These are phyloP conservation scores for Pelodiscus sinensis DNA, from an alignment of 2,113 vertebrate genomes.

Conservation along the genomic window DNA sequence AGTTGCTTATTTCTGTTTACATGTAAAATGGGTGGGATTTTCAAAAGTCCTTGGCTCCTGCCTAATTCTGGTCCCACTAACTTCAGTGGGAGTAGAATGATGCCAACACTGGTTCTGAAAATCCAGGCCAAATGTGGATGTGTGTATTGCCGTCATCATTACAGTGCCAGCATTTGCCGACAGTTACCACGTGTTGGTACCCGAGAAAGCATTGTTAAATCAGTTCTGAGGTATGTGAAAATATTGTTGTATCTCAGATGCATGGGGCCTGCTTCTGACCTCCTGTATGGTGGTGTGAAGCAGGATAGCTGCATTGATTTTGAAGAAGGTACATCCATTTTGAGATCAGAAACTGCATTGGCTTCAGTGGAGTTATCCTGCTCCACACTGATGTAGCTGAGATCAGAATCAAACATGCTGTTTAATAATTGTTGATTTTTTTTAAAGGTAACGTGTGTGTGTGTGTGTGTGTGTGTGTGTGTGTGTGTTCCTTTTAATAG, in stretches of 20 bases:
- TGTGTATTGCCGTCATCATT: accelerated
- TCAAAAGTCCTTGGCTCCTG: neutral
- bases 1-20: neutral
- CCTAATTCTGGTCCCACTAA: neutral
- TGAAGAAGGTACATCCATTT: neutral
- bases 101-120: accelerated
- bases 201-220: neutral
- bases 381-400: neutral
- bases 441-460: neutral
- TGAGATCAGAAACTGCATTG: neutral
- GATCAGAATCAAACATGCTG: neutral
- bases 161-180: neutral
- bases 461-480: neutral
- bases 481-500: neutral
- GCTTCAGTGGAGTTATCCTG: neutral
- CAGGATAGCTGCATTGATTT: accelerated
- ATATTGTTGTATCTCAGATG: neutral
- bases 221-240: neutral
- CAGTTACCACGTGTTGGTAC: accelerated
- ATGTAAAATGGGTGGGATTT: neutral
- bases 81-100: neutral
- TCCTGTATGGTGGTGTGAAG: accelerated
- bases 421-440: neutral
- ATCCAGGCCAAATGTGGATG: accelerated
- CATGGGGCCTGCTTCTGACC: accelerated